Evolutionary conservation across 2,888 invertebrate genomes (phyloP).

Genomic region (Prenolepis imparis): DNA sequence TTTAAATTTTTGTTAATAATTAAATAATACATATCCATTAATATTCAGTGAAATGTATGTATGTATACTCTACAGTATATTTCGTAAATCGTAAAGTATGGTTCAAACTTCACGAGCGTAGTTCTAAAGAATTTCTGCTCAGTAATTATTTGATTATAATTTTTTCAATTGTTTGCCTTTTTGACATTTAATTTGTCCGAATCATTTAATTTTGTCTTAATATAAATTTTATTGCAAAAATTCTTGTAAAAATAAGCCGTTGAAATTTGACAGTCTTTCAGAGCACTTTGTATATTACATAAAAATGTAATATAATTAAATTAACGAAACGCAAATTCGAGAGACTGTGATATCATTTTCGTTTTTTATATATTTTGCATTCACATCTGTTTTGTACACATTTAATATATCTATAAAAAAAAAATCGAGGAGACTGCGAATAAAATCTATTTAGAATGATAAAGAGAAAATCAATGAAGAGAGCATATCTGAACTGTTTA

Average conservation of each 20-base stretch:
- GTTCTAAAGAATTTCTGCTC: background rate
- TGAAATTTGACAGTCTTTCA: slow-evolving; percentile 13
- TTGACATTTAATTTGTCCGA: background rate
- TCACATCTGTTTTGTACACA: background rate
- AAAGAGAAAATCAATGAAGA: background rate
- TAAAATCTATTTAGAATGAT: slow-evolving; percentile 1
- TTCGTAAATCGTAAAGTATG: slow-evolving; percentile 1
- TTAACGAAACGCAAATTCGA: background rate
- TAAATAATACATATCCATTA: background rate
- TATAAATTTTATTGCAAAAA: background rate
- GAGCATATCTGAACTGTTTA: background rate
- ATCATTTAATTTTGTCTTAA: background rate
- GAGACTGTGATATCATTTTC: background rate
- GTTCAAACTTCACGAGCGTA: background rate
- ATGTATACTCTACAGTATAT: slow-evolving; percentile 15
- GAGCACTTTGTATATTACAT: background rate
- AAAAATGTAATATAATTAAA: background rate
- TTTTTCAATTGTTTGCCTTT: background rate
- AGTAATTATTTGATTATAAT: background rate
- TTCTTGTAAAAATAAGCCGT: background rate
- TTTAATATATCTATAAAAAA: background rate
- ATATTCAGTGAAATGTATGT: background rate
- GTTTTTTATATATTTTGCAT: background rate
- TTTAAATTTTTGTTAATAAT: slow-evolving; percentile 6
- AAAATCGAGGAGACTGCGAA: background rate